Percentiles rank a stretch among this genome's conserved stretches.
Conservation (phyloP, 2,113 vertebrate genomes). For the Chloebia gouldiae region DNA sequence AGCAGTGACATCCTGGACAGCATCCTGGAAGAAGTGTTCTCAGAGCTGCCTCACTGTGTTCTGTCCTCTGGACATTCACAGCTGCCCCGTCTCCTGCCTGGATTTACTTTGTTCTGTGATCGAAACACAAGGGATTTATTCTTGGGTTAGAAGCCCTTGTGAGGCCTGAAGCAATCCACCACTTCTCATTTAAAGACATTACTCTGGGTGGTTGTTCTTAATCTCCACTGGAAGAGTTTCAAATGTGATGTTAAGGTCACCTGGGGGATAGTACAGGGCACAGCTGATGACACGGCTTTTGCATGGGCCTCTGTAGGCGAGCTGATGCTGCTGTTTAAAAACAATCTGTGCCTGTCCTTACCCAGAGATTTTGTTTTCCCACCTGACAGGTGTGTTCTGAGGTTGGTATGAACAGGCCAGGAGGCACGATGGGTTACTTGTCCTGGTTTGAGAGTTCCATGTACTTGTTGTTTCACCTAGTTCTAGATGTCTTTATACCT, state of each 20-base stretch:
- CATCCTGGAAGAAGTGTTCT: neutral
- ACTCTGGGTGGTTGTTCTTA: neutral
- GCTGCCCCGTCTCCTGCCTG: neutral
- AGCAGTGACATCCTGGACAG: accelerated
- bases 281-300: neutral
- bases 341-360: neutral
- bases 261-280: neutral
- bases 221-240: neutral
- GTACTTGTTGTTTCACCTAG: neutral
- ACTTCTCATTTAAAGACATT: neutral
- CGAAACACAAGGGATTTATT: neutral
- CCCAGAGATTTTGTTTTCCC: neutral
- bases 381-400: neutral
- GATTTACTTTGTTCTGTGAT: neutral
- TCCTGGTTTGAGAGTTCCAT: neutral
- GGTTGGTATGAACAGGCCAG: neutral
- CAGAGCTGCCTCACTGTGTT: neutral
- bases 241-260: neutral
- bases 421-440: neutral
- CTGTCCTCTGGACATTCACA: neutral
- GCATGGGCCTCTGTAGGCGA: neutral
- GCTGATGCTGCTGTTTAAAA: neutral
- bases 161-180: neutral
- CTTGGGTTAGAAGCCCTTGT: neutral
- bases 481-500: neutral